Evolutionary conservation across 2,888 invertebrate species (phyloP), one percentile per base, ranked within the genome.

Genomic region (Chymomyza fuscimana): DNA sequence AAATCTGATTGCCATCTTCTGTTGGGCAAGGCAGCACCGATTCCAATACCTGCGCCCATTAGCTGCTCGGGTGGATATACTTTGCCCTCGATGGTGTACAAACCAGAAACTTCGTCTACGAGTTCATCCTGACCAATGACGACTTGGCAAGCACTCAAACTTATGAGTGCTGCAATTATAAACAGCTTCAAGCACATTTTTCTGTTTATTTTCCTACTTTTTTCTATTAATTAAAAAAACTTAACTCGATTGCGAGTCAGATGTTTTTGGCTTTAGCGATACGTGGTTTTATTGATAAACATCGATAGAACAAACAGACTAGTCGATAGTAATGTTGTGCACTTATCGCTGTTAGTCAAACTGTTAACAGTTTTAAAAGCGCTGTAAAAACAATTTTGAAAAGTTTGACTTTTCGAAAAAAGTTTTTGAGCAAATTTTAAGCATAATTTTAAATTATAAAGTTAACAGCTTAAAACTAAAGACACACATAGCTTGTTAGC

Each of bases 11-110:
- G 95, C 97, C 97, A 97, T 82, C 94, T 94, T 6, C 92, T 92
- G 74, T 92, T 92, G 12, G 91, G 89, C 62, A 36, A 51, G 7
- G 67, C 25, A 10, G 61, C n/a, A 32, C 77, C 74, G 63, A 69
- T 72, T 22, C 62, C 46, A 4, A 65, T 29, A 40, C 65, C 70
- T 15, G 75, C 75, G 16, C 74, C 76, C 93, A 92, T 63, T 92
- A 19, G 54, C n/a, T 54, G 54, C 7, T 96, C 96, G 36, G 95
- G 94, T 0, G 96, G 94, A 91, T 95, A 95, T 5, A 97, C 95
- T 92, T 95, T 94, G 25, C 97, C 97, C 92, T 97, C 97, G 60
- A 97, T 96, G 50, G 94, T 93, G 89, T 96, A 96, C 72, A 95
- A 92, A 63, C 94, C 95, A 67, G 92, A 90, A 2, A 89, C 72